phyloP scores from a whole-genome alignment of 2,888 invertebrate species.

The Phyto melanocephala region DNA sequence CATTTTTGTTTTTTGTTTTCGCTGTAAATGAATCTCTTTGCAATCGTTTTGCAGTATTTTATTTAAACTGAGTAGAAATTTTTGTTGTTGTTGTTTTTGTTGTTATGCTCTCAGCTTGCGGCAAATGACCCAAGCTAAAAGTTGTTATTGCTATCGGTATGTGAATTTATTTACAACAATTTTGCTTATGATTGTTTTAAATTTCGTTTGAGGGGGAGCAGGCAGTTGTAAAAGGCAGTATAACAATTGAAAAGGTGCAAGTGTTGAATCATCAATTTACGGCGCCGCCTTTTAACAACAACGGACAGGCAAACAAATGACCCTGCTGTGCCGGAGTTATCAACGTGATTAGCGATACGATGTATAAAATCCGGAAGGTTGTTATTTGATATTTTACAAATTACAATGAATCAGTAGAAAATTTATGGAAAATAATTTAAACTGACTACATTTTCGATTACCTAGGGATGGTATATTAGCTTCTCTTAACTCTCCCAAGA shows the following conservation, averaged over 20 bases:
- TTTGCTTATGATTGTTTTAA: conserved; percentile 6
- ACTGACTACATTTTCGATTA: no score
- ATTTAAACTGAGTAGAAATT: neutral
- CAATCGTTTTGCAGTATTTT: conserved; percentile 39
- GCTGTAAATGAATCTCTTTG: conserved; percentile 25
- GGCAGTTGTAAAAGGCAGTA: neutral
- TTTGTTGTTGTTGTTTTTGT: neutral
- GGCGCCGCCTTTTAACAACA: conserved; percentile 50
- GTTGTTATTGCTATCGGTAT: neutral
- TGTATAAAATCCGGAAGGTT: no score
- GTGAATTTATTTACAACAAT: conserved; percentile 29
- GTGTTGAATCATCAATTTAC: conserved; percentile 65
- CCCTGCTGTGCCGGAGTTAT: neutral
- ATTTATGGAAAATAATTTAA: no score
- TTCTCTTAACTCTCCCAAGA: no score
- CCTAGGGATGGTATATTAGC: no score
- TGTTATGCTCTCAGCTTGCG: conserved; percentile 53
- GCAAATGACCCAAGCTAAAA: conserved; percentile 55
- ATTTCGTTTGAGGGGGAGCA: neutral
- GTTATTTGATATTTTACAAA: no score
- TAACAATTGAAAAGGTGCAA: conserved; percentile 41
- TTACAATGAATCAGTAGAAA: no score
- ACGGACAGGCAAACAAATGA: neutral
- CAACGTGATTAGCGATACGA: no score
- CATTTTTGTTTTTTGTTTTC: conserved; percentile 3